A percentile compares a stretch with the other conserved stretches of the same genome.
Conservation (phyloP, 2,797 vertebrate genomes). For the Threskiornis aethiopicus region DNA sequence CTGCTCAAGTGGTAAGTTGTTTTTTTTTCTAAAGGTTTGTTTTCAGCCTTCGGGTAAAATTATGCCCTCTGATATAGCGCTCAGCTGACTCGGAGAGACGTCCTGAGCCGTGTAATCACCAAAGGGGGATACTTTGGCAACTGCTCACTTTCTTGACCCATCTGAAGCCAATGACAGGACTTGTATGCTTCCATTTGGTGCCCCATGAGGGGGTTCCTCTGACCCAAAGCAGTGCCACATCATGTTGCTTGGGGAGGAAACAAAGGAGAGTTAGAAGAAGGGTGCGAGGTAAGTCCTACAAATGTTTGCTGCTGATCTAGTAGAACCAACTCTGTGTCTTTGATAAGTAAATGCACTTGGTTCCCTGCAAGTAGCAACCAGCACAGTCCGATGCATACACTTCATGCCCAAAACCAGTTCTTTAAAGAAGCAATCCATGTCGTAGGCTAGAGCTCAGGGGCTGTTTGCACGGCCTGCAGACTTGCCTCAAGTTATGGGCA, state of each 20-base stretch:
- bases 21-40: not conserved
- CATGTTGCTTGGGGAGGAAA: fast-evolving
- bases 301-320: not conserved
- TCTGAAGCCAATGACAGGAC: not conserved
- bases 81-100: not conserved
- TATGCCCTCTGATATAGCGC: fast-evolving
- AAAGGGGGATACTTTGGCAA: not conserved
- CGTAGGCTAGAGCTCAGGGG: not conserved
- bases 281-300: not conserved
- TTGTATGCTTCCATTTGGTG: not conserved
- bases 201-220: not conserved
- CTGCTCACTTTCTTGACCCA: not conserved
- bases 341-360: not conserved
- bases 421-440: not conserved
- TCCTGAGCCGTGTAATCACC: not conserved
- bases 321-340: not conserved
- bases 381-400: no score
- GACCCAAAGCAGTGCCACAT: not conserved
- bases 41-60: not conserved
- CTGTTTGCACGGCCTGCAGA: not conserved
- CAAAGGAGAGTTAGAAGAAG: not conserved
- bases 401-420: not conserved
- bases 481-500: not conserved
- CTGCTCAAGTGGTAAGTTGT: not conserved
- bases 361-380: not conserved